Evolutionary conservation across 2,113 vertebrate species (phyloP).

Genomic region (Misgurnus anguillicaudatus): DNA sequence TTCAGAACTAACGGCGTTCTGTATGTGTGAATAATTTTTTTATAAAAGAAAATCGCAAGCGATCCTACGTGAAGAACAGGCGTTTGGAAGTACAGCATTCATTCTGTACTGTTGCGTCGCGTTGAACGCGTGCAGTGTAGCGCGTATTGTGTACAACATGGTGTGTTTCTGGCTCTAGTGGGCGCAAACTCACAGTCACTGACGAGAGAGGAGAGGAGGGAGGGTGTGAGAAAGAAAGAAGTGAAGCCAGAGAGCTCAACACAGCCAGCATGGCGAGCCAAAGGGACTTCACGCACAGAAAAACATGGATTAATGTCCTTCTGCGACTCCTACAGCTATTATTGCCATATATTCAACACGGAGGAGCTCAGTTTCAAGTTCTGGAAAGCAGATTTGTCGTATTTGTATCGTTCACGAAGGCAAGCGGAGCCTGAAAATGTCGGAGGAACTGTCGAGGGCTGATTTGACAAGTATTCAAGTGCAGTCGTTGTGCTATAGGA

Average conservation of each 20-base stretch:
- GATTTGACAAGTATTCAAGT: slow-evolving; percentile 46
- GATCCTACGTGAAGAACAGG: too few species aligned
- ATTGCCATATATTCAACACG: slow-evolving; percentile 80
- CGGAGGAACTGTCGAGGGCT: slow-evolving; percentile 52
- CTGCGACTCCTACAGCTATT: slow-evolving; percentile 85
- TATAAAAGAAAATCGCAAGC: too few species aligned
- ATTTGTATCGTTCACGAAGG: slow-evolving; percentile 7
- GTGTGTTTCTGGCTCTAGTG: slow-evolving; percentile 36
- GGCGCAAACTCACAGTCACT: slow-evolving; percentile 15
- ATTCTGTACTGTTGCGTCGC: not conserved
- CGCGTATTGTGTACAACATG: too few species aligned
- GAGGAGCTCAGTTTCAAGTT: slow-evolving; percentile 88
- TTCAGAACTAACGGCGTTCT: too few species aligned
- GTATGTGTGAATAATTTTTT: too few species aligned
- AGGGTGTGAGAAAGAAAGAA: slow-evolving; percentile 34
- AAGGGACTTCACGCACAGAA: slow-evolving; percentile 83
- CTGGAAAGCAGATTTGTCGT: slow-evolving; percentile 48
- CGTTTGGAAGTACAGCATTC: too few species aligned
- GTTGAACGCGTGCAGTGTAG: not conserved
- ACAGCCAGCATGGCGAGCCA: slow-evolving; percentile 87
- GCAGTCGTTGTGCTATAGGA: slow-evolving; percentile 7
- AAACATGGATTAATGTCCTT: slow-evolving; percentile 86
- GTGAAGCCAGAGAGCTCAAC: slow-evolving; percentile 20
- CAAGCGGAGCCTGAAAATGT: slow-evolving; percentile 55
- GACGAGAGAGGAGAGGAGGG: not conserved